Base-by-base conservation (phyloP, 2,888 invertebrate genomes). In the Horisme vitalbata region DNA sequence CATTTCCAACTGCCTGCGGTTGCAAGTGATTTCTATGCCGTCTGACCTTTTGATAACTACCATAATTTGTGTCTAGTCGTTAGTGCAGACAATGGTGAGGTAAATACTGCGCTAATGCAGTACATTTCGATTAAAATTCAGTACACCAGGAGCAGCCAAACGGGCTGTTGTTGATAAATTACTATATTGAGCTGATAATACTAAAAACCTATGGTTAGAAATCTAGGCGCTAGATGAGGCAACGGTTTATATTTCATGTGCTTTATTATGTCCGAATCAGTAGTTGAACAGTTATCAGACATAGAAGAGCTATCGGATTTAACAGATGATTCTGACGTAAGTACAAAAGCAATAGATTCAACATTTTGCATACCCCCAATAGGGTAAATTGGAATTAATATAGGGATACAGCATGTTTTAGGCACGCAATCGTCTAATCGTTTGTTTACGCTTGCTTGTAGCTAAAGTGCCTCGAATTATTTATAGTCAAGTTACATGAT, bases 401-500 rank as follows among this genome's bases (percentile, higher is more conserved):
- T 64, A 70, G 65, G 69, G 59, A 74, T 73, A 66, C 57, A 54
- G 56, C 55, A 64, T 68, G 69, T 65, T 68, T 65, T 31, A 56
- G 57, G 60, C 86, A 86, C 85, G 87, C 86, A 79, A 82, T 54
- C 63, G 58, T 71, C 72, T 80, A 83, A 80, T 82, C 74, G 70
- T 82, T 83, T 79, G 78, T 85, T 84, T 84, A 84, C 79, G 84
- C 85, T 83, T 79, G 74, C 75, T 77, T 76, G 74, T 75, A 65
- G 65, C 71, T 73, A 72, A 83, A 80, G 78, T 75, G 75, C 71
- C 71, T 71, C 62, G 64, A 78, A 72, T 75, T 81, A 81, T 84
- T 83, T 84, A 86, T 79, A 75, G 79, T 68, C 72, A 55, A 71
- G 75, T 86, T 79, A 83, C 87, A 88, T 87, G 88, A 83, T 79